Conservation (phyloP, 2,888 invertebrate species). For the Clistopyga incitator region DNA sequence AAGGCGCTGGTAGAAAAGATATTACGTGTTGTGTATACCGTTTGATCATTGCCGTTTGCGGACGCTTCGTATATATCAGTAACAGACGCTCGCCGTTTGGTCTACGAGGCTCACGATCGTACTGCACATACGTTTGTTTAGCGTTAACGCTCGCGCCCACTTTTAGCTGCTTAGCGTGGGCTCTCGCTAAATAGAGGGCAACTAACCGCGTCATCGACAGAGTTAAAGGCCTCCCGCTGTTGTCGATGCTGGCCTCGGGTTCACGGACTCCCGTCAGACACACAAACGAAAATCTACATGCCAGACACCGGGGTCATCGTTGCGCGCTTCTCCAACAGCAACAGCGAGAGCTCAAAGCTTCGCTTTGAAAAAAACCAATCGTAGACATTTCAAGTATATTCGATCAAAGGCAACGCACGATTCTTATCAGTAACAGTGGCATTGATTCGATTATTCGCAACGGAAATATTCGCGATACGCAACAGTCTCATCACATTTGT, state of each 20-base stretch:
- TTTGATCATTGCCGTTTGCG: slow-evolving; percentile 5
- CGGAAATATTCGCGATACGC: no score
- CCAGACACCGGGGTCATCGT: not conserved
- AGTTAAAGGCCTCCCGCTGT: not conserved
- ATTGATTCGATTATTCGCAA: not conserved
- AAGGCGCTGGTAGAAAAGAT: not conserved
- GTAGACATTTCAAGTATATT: not conserved
- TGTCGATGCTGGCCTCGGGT: slow-evolving; percentile 2
- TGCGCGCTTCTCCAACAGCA: not conserved
- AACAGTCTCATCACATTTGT: no score
- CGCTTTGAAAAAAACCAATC: not conserved
- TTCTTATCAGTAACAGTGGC: not conserved
- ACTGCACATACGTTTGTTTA: slow-evolving; percentile 38
- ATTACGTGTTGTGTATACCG: not conserved
- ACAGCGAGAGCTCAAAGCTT: slow-evolving; percentile 2
- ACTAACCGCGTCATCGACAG: slow-evolving; percentile 34
- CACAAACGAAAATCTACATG: slow-evolving; percentile 32
- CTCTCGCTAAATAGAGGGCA: slow-evolving; percentile 10
- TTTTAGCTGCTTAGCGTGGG: slow-evolving; percentile 40
- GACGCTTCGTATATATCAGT: slow-evolving; percentile 42
- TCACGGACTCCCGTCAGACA: slow-evolving; percentile 9
- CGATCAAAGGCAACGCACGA: no score
- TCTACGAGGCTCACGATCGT: not conserved
- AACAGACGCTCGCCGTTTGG: slow-evolving; percentile 5
- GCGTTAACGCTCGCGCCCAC: slow-evolving; percentile 16